Base-by-base conservation (phyloP, 64 coral and sea anemone genomes). In the Montipora foliosa region DNA sequence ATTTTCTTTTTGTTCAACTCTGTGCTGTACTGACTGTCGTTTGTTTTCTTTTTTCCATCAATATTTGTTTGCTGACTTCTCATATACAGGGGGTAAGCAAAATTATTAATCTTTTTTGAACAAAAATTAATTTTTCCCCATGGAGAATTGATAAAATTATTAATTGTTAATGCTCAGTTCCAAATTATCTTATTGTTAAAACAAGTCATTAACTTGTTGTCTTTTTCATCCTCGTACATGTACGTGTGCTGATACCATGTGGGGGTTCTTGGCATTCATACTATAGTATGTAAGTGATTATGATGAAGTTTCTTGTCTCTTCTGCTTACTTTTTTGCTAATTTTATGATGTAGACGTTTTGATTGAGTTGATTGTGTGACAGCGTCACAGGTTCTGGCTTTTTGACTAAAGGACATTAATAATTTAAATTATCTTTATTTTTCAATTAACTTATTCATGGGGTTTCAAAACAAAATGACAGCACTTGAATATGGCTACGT, bases 241-340 rank as follows among this genome's bases (percentile, higher is more conserved):
- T 12, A 44, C 25, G 6, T 6, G 0, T 57, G 53, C 53, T 57
- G 37, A 13, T 22, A 52, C 80, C 61, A 4, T 67, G 10, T 77
- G 66, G 7, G 17, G 24, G 1, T 47, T 29, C 20, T 13, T 11
- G 8, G 22, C 19, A 49, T 47, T 19, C 14, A 48, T 47, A 75
- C 44, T 22, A 3, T 75, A 94, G 93, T 87, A 89, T 82, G 93
- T 94, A 94, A 94, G 93, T 94, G 8, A 21, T 71, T 6, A 6
- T 20, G 19, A 71, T 71, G 68, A 71, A 64, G 3, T 71, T 71
- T 71, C 5, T 24, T n/a, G 62, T 71, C 5, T 21, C 4, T 71
- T 8, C 21, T 7, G 20, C 5, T 21, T 15, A 6, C 4, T 71
- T 17, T 24, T 22, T 21, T 67, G 11, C 62, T 67, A 67, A 17